phyloP scores from a whole-genome alignment of 2,797 vertebrate species.

The Sebastes diaconus region DNA sequence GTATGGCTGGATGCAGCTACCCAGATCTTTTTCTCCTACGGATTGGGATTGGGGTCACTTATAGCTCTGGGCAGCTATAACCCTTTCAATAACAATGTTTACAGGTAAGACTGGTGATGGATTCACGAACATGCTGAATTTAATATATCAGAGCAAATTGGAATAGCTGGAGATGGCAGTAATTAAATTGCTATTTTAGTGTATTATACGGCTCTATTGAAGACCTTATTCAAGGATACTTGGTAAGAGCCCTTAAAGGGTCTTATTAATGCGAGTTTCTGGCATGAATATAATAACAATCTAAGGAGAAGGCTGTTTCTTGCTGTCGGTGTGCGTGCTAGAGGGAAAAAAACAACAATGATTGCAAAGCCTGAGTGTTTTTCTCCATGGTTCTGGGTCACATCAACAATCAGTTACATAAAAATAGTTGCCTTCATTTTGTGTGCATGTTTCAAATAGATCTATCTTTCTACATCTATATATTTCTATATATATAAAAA shows the following conservation, averaged over 20 bases:
- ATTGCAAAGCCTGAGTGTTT: conserved; percentile 49
- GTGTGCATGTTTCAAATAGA: conserved; percentile 23
- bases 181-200: conserved; percentile 35
- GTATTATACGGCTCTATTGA: conserved; percentile 1
- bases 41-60: conserved; percentile 95
- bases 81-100: conserved; percentile 97
- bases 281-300: conserved; percentile 36
- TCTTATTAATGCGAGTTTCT: conserved; percentile 39
- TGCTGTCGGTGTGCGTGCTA: conserved; percentile 6
- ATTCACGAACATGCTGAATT: conserved; percentile 8
- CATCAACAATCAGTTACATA: conserved; percentile 62
- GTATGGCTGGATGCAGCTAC: conserved; percentile 99
- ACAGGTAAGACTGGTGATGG: conserved; percentile 85
- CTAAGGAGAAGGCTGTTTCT: conserved; percentile 27
- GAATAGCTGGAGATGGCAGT: conserved; percentile 18
- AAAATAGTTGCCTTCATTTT: conserved; percentile 52
- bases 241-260: conserved; percentile 19
- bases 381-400: conserved; percentile 62
- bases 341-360: conserved; percentile 16
- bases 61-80: conserved; percentile 99
- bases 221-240: conserved; percentile 12
- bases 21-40: conserved; percentile 99
- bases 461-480: background rate
- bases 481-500: background rate
- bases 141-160: background rate